Evolutionary conservation across 2,113 vertebrate species (phyloP).

Genomic region (Syngnathus typhle): DNA sequence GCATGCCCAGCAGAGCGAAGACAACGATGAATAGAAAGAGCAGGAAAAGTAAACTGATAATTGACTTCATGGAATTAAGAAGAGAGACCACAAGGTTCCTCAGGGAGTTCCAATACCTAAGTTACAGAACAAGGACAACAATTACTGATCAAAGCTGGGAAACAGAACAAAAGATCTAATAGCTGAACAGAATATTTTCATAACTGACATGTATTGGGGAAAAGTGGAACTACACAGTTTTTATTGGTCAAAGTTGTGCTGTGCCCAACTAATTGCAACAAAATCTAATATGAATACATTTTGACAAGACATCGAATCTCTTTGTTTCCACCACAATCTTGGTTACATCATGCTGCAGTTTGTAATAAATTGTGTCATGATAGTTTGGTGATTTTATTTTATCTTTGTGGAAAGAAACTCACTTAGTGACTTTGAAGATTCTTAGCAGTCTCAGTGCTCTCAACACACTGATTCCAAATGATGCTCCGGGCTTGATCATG

Average conservation of each 20-base stretch:
- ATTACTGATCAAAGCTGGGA: not conserved
- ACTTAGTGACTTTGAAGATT: constrained; percentile 99
- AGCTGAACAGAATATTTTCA: not conserved
- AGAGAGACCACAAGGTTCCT: constrained; percentile 93
- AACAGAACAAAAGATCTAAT: not conserved
- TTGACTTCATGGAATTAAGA: constrained; percentile 98
- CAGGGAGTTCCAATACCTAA: constrained; percentile 94
- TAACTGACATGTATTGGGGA: not conserved
- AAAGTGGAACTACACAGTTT: not conserved
- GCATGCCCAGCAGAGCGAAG: constrained; percentile 95
- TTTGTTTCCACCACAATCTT: no score
- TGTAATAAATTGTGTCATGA: no score
- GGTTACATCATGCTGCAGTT: no score
- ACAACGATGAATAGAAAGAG: constrained; percentile 98
- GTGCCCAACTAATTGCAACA: no score
- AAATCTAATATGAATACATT: no score
- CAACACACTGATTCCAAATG: constrained; percentile 93
- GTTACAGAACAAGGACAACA: not conserved
- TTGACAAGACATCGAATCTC: no score
- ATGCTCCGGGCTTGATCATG: constrained; percentile 87
- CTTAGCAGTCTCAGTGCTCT: constrained; percentile 85
- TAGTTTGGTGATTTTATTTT: not conserved
- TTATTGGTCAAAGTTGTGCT: no score
- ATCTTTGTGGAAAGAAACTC: constrained; percentile 44
- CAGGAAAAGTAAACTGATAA: constrained; percentile 95